Evolutionary conservation across 1,140 invertebrate genomes (phyloP).

Genomic region (Drosophila teissieri): DNA sequence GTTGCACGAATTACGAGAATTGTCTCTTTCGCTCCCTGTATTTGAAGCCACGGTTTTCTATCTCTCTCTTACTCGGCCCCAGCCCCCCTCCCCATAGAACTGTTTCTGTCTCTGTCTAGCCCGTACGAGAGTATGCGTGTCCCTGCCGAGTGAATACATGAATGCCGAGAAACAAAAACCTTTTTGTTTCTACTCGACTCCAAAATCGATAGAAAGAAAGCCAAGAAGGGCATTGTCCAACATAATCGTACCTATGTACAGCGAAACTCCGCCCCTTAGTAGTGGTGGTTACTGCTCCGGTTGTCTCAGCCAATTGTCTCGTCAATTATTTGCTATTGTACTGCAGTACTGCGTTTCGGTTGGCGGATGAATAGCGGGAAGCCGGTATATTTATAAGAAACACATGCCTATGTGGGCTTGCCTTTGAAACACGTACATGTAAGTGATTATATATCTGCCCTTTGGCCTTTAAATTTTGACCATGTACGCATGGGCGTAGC

Average conservation of each 20-base stretch:
- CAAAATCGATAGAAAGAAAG: constrained; percentile 57
- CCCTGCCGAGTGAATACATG: constrained; percentile 2
- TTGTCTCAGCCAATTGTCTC: constrained; percentile 75
- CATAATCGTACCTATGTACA: constrained; percentile 33
- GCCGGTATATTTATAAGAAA: constrained; percentile 4
- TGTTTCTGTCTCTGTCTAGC: constrained; percentile 8
- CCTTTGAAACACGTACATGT: neutral
- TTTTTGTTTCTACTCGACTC: constrained; percentile 36
- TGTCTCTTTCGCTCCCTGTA: constrained; percentile 43
- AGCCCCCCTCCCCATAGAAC: neutral
- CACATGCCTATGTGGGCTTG: constrained; percentile 4
- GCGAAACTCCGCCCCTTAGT: constrained; percentile 61
- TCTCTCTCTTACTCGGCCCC: constrained; percentile 5
- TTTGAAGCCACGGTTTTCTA: constrained; percentile 4
- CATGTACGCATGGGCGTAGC: too few species aligned
- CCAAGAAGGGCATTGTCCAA: constrained; percentile 54
- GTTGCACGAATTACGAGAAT: constrained; percentile 57
- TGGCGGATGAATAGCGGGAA: constrained; percentile 36
- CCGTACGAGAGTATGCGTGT: neutral
- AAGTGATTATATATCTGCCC: constrained; percentile 7
- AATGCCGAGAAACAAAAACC: constrained; percentile 43
- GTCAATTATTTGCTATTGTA: constrained; percentile 71
- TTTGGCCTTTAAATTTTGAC: constrained; percentile 2
- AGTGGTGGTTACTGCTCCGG: constrained; percentile 62
- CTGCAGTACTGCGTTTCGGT: constrained; percentile 54